These are phyloP conservation scores for Myodes glareolus DNA, from an alignment of 2,113 vertebrate species.

Conservation along the genomic window DNA sequence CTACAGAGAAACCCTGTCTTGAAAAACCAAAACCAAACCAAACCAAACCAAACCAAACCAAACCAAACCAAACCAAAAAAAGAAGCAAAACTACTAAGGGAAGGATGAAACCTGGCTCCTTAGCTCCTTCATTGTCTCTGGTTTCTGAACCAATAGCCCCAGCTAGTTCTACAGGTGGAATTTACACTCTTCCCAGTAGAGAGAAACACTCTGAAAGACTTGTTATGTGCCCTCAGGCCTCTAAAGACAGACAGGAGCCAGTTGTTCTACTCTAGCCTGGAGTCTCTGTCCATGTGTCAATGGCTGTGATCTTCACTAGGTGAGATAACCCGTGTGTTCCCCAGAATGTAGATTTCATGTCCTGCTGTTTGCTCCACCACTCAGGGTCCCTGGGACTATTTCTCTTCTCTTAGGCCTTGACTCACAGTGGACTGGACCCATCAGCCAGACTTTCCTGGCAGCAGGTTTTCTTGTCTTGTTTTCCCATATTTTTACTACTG, in stretches of 20 bases:
- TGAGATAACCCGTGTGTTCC: background rate
- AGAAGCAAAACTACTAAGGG: constrained; percentile 5
- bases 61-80: too few relatives aligned
- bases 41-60: too few relatives aligned
- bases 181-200: background rate
- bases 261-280: background rate
- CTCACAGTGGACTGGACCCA: background rate
- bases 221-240: background rate
- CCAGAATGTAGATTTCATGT: background rate
- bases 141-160: constrained; percentile 19
- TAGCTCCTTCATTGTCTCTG: background rate
- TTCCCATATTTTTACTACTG: constrained; percentile 14
- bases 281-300: background rate
- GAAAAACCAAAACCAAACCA: too few relatives aligned
- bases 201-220: background rate
- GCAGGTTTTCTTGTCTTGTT: background rate
- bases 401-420: background rate
- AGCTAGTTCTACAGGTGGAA: background rate
- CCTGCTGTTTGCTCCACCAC: background rate
- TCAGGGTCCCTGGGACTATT: background rate
- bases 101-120: background rate
- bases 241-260: background rate
- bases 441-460: background rate
- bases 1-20: too few relatives aligned
- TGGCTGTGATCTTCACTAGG: background rate